Base-by-base conservation (phyloP, 2,888 invertebrate species). In the Eurytoma californica region DNA sequence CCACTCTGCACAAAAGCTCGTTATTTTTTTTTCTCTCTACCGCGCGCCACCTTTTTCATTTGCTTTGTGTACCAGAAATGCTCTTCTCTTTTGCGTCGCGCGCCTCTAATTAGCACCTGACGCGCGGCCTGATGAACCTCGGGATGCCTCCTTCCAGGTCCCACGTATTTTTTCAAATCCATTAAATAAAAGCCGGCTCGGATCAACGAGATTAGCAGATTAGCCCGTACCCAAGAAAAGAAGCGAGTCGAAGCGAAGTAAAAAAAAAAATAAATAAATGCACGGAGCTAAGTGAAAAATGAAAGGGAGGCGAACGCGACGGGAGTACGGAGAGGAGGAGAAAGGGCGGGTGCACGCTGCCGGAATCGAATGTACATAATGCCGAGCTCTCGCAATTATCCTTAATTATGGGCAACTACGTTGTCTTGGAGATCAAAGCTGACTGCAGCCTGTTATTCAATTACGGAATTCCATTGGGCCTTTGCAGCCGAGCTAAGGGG, bases 351-450 rank as follows among this genome's bases (percentile, higher is more conserved):
- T n/a, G 58, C 49, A 39, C 53, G 69, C 65, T 66, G 24, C 66
- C 47, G 79, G 68, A 73, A 80, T 80, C 73, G 73, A 80, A 77
- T 80, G 77, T 80, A 80, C 80, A 77, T 80, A 78, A 78, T 75
- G 67, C 75, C 66, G 53, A 7, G 65, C 47, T 28, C 53, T 28
- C 53, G 67, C 70, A 81, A 78, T 81, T 81, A 76, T 72, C 78
- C 63, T 75, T 78, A 81, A 81, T 78, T 76, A 75, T 78, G 63
- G 78, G 28, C 68, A 66, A 70, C 67, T 39, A 9, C 39, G 55
- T 74, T 69, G 72, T 66, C 78, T 78, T 74, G 57, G 75, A 78
- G 76, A 81, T 78, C 75, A 58, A 51, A 63, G n/a, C n/a, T n/a
- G 16, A 63, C 66, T 39, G 58, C 39, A 61, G 66, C 67, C 65